A percentile compares a stretch with the other conserved stretches of the same genome.
These are phyloP conservation scores for Drosophila affinis DNA, from an alignment of 2,888 invertebrate species.

Conservation along the genomic window DNA sequence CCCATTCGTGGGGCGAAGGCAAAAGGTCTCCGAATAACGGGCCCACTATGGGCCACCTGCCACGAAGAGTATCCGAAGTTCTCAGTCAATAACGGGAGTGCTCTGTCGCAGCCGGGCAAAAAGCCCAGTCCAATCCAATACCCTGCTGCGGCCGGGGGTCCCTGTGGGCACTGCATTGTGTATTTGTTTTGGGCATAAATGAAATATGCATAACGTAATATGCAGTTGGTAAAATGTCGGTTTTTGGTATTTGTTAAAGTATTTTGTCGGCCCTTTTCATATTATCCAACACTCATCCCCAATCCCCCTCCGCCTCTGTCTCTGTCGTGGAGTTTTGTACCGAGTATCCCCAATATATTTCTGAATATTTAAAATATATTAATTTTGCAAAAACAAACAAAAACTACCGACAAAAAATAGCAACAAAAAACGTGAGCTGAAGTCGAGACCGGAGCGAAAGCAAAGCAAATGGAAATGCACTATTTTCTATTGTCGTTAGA, in stretches of 20 bases:
- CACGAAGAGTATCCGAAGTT: background rate
- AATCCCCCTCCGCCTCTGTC: too few species aligned
- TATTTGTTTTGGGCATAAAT: constrained; percentile 49
- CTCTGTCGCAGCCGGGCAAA: background rate
- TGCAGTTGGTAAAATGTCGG: constrained; percentile 57
- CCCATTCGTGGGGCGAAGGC: background rate
- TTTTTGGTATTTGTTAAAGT: constrained; percentile 58
- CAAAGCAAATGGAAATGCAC: constrained; percentile 11
- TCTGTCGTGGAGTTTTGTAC: background rate
- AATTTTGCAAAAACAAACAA: constrained; percentile 34
- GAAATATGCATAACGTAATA: constrained; percentile 63
- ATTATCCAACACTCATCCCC: background rate
- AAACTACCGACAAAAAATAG: constrained; percentile 24
- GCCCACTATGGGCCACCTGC: background rate
- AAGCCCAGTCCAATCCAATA: background rate
- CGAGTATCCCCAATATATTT: constrained; percentile 26
- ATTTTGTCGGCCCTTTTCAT: constrained; percentile 48
- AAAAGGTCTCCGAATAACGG: too few species aligned
- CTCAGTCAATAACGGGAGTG: background rate
- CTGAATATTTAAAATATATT: constrained; percentile 51
- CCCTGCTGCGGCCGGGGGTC: background rate
- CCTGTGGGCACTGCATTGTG: constrained; percentile 19
- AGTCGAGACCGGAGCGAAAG: constrained; percentile 2
- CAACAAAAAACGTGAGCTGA: constrained; percentile 4
- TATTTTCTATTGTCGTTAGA: constrained; percentile 20